phyloP scores from a whole-genome alignment of 2,888 invertebrate species.

The Torymus texanus region DNA sequence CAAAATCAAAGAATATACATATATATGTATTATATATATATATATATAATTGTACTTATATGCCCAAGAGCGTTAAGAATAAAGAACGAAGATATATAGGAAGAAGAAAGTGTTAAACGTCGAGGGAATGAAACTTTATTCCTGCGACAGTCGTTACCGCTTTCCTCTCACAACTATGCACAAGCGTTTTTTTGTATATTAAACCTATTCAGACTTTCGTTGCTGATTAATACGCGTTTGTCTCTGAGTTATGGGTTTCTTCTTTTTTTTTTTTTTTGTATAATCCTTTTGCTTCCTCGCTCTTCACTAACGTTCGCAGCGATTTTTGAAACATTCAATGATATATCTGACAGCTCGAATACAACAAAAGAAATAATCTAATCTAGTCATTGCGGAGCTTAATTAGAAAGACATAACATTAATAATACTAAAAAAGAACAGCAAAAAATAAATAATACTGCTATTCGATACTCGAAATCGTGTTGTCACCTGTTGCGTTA shows the following conservation, averaged over 20 bases:
- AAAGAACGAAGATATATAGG: slow-evolving; percentile 2
- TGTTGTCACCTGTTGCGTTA: too few species aligned
- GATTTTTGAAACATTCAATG: too few species aligned
- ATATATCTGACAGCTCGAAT: too few species aligned
- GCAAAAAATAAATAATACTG: too few species aligned
- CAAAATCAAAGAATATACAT: not conserved
- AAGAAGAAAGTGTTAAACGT: not conserved
- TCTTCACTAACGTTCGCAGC: not conserved
- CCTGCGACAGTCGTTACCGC: too few species aligned
- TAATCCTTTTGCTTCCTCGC: not conserved
- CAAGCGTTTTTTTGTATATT: slow-evolving; percentile 36
- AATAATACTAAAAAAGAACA: too few species aligned
- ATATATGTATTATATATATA: not conserved
- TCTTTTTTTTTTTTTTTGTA: slow-evolving; percentile 45
- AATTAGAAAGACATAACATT: too few species aligned
- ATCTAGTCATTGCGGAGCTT: too few species aligned
- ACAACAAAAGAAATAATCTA: too few species aligned
- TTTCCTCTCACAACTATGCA: too few species aligned
- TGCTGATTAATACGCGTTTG: slow-evolving; percentile 41
- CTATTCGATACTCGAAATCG: too few species aligned
- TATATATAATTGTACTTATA: not conserved
- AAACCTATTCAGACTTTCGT: slow-evolving; percentile 61
- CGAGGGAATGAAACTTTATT: too few species aligned
- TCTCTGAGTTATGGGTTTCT: slow-evolving; percentile 50
- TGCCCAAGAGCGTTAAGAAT: not conserved